Percentiles rank a stretch among this genome's conserved stretches.
Evolutionary conservation across 1,140 invertebrate species (phyloP).

Genomic region (Coelopa frigida): DNA sequence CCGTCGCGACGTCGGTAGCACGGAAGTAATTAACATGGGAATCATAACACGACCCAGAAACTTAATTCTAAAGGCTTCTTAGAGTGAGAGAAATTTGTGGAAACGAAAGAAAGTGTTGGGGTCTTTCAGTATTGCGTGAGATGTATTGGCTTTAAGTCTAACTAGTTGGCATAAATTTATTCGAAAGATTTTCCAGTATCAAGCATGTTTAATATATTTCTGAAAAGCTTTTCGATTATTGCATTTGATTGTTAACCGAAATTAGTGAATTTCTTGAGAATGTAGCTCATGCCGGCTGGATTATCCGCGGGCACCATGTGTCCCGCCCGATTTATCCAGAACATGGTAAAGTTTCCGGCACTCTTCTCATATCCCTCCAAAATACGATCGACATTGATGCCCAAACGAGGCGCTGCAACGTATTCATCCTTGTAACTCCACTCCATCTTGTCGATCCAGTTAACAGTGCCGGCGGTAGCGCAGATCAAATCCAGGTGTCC

Average conservation of each 20-base stretch:
- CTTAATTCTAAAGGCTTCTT: too few relatives aligned
- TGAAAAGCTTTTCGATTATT: too few relatives aligned
- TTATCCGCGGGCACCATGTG: constrained; percentile 52
- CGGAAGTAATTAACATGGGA: too few relatives aligned
- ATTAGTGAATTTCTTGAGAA: constrained; percentile 30
- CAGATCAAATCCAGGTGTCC: constrained; percentile 62
- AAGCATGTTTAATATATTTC: too few relatives aligned
- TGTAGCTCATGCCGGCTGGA: constrained; percentile 34
- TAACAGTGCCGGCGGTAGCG: constrained; percentile 56
- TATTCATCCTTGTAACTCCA: constrained; percentile 55
- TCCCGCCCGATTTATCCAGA: constrained; percentile 61
- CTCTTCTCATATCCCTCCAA: constrained; percentile 61
- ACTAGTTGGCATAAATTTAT: constrained; percentile 1
- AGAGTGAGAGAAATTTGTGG: too few relatives aligned
- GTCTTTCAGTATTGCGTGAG: too few relatives aligned
- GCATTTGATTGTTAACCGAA: constrained; percentile 17
- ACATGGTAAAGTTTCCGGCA: constrained; percentile 61
- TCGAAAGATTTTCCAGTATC: neutral
- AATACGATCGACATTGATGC: constrained; percentile 51
- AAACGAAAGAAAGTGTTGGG: too few relatives aligned
- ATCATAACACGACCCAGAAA: too few relatives aligned
- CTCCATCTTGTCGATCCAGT: constrained; percentile 64
- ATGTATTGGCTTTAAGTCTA: too few relatives aligned
- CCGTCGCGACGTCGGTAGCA: too few relatives aligned
- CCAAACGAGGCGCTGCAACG: constrained; percentile 45